These are phyloP conservation scores for Sminthurides bifidus DNA, from an alignment of 1,140 invertebrate species.

Conservation along the genomic window DNA sequence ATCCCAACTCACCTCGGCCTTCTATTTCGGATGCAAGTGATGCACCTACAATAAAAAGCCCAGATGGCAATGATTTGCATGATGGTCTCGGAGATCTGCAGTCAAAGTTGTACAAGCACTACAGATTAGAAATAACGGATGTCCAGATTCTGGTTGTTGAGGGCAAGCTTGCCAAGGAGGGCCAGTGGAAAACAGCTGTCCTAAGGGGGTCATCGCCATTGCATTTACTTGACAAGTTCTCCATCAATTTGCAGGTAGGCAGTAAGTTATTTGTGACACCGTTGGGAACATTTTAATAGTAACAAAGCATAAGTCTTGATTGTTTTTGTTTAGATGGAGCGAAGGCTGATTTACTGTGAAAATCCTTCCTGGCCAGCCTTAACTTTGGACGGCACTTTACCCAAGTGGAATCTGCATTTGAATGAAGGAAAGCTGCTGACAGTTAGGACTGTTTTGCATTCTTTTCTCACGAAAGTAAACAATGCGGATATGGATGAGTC, in stretches of 20 bases:
- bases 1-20: constrained; percentile 14
- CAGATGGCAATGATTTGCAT: constrained; percentile 29
- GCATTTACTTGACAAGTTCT: constrained; percentile 82
- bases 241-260: constrained; percentile 62
- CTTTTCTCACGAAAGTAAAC: constrained; percentile 13
- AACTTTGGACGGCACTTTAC: constrained; percentile 68
- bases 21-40: constrained; percentile 13
- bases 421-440: constrained; percentile 75
- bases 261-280: not conserved
- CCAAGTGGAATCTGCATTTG: constrained; percentile 73
- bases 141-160: constrained; percentile 65
- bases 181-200: constrained; percentile 80
- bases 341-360: constrained; percentile 62
- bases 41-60: constrained; percentile 1
- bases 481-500: not conserved
- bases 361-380: constrained; percentile 76
- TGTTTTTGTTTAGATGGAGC: constrained; percentile 47
- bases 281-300: too few relatives aligned
- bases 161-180: constrained; percentile 40
- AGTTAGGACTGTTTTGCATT: constrained; percentile 41
- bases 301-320: too few relatives aligned
- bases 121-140: constrained; percentile 68
- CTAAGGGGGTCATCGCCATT: constrained; percentile 66
- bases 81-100: constrained; percentile 23
- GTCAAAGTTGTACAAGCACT: constrained; percentile 42